A percentile compares a stretch with the other conserved stretches of the same genome.
These are phyloP conservation scores for Portunus trituberculatus DNA, from an alignment of 1,140 invertebrate genomes.

Conservation along the genomic window DNA sequence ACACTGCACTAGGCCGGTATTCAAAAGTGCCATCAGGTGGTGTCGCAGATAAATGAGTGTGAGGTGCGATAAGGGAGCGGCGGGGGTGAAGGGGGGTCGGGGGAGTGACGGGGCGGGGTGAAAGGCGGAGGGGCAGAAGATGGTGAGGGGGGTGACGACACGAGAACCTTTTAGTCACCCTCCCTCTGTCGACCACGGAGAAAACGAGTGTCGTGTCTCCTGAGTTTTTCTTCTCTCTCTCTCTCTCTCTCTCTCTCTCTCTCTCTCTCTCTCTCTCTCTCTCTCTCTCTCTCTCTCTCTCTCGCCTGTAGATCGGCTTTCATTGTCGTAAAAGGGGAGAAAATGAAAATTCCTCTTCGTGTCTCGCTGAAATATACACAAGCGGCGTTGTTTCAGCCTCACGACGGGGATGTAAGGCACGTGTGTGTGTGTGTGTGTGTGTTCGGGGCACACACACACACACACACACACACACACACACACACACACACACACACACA, in stretches of 20 bases:
- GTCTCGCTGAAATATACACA: background rate
- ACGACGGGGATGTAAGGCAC: background rate
- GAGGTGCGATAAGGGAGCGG: constrained; percentile 37
- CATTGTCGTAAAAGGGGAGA: constrained; percentile 53
- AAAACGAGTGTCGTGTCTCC: constrained; percentile 35
- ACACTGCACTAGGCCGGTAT: constrained; percentile 41
- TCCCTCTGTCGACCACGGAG: background rate
- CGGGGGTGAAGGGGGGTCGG: too few relatives aligned
- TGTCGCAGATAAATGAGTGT: constrained; percentile 62
- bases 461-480: constrained; percentile 36
- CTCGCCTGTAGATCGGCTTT: constrained; percentile 46
- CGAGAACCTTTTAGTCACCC: constrained; percentile 31
- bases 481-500: background rate
- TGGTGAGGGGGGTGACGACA: background rate
- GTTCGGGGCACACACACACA: background rate
- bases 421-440: background rate
- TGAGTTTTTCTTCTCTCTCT: constrained; percentile 39
- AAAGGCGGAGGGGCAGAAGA: background rate
- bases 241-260: constrained; percentile 36
- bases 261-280: constrained; percentile 7
- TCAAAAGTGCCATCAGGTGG: constrained; percentile 57
- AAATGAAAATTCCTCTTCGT: constrained; percentile 40
- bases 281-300: constrained; percentile 38
- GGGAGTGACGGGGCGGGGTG: background rate
- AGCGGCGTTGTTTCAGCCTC: constrained; percentile 50